These are phyloP conservation scores for Sinocyclocheilus anophthalmus DNA, from an alignment of 2,113 vertebrate genomes.

Conservation along the genomic window DNA sequence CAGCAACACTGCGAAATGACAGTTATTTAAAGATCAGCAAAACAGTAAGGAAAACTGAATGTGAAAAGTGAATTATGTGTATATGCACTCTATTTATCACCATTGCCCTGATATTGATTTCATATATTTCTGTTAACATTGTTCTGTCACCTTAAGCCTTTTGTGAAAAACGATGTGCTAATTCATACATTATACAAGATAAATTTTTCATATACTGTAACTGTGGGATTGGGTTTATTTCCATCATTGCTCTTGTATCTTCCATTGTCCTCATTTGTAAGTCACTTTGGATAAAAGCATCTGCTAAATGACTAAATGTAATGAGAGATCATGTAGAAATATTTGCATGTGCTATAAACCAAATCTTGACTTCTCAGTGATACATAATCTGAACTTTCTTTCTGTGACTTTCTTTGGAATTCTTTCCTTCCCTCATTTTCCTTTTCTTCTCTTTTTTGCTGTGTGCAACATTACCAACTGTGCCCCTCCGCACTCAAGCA, in stretches of 20 bases:
- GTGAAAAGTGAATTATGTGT: neutral
- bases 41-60: neutral
- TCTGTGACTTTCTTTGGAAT: conserved; percentile 7
- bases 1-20: neutral
- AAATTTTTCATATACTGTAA: neutral
- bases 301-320: too few species aligned
- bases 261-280: too few species aligned
- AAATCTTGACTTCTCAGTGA: neutral
- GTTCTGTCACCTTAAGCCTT: neutral
- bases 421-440: neutral
- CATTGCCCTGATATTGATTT: neutral
- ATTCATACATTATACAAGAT: neutral
- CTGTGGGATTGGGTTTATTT: neutral
- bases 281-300: too few species aligned
- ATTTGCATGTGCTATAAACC: conserved; percentile 2
- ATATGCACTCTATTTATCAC: neutral
- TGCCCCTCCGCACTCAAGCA: conserved; percentile 60
- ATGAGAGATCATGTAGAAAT: neutral
- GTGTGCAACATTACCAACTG: conserved; percentile 45
- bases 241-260: too few species aligned
- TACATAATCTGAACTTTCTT: neutral
- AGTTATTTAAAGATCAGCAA: conserved; percentile 5
- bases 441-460: neutral
- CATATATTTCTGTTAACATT: neutral
- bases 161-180: neutral